Conservation (phyloP, 2,113 vertebrate genomes). For the Semicossyphus pulcher region DNA sequence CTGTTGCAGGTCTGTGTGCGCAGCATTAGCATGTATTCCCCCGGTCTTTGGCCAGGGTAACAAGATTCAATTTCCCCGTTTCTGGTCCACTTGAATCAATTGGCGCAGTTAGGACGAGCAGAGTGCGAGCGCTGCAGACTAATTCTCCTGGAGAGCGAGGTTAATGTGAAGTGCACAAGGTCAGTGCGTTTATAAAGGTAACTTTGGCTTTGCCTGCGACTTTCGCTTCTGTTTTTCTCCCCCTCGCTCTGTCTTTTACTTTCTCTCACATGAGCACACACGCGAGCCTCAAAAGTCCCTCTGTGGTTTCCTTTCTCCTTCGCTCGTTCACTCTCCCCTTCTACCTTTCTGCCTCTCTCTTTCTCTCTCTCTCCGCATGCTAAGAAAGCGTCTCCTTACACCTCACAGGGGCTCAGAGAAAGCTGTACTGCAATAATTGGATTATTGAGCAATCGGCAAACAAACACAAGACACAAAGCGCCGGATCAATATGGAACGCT, state of each 20-base stretch:
- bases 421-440: conserved; percentile 71
- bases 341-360: conserved; percentile 9
- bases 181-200: conserved; percentile 69
- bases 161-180: conserved; percentile 70
- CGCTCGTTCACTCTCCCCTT: conserved; percentile 39
- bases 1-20: conserved; percentile 37
- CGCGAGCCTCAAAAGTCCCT: conserved; percentile 61
- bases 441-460: conserved; percentile 78
- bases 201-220: conserved; percentile 63
- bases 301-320: conserved; percentile 59
- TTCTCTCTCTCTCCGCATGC: conserved; percentile 23
- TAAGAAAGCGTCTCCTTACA: conserved; percentile 55
- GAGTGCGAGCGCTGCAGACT: conserved; percentile 61
- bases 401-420: conserved; percentile 57
- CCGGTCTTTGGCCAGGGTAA: conserved; percentile 46
- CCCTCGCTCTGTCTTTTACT: conserved; percentile 46
- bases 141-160: conserved; percentile 56
- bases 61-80: conserved; percentile 56
- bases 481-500: conserved; percentile 59
- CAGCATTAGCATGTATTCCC: conserved; percentile 51
- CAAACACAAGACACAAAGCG: conserved; percentile 68
- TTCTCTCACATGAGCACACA: conserved; percentile 67
- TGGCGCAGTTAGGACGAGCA: conserved; percentile 45
- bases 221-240: conserved; percentile 31
- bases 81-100: conserved; percentile 64